These are phyloP conservation scores for Machaerirhynchus nigripectus DNA, from an alignment of 2,113 vertebrate genomes.

Conservation along the genomic window DNA sequence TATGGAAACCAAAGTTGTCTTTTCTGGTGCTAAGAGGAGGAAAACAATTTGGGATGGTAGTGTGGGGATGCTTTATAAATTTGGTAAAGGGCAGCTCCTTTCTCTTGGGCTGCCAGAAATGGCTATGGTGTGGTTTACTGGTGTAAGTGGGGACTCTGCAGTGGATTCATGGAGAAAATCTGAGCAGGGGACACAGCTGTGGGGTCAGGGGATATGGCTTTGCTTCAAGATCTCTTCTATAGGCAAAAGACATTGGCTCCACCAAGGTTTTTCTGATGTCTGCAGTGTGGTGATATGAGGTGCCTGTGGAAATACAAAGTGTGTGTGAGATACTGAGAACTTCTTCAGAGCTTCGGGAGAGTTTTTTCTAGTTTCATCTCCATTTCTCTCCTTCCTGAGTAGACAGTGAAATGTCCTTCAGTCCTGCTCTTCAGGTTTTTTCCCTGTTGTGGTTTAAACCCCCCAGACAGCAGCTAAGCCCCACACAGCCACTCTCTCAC, in stretches of 20 bases:
- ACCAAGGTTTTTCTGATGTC: background rate
- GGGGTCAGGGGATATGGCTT: background rate
- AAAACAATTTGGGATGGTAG: background rate
- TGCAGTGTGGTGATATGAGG: background rate
- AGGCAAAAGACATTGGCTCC: background rate
- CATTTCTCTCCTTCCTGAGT: background rate
- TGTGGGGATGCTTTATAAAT: background rate
- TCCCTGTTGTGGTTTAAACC: background rate
- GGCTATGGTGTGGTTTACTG: background rate
- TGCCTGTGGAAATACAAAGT: background rate
- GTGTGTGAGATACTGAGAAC: background rate
- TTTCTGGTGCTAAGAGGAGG: background rate
- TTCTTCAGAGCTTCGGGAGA: background rate
- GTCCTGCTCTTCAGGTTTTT: background rate
- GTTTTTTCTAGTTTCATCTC: background rate
- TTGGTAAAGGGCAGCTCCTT: background rate
- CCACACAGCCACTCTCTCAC: background rate
- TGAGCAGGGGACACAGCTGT: background rate
- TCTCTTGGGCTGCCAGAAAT: background rate
- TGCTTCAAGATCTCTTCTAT: background rate
- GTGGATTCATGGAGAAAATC: background rate
- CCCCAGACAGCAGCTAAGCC: background rate
- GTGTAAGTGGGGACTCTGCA: background rate
- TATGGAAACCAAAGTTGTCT: background rate
- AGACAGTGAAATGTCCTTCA: background rate